Base-by-base conservation (phyloP, 1,140 invertebrate species). In the Chrysoperla carnea region DNA sequence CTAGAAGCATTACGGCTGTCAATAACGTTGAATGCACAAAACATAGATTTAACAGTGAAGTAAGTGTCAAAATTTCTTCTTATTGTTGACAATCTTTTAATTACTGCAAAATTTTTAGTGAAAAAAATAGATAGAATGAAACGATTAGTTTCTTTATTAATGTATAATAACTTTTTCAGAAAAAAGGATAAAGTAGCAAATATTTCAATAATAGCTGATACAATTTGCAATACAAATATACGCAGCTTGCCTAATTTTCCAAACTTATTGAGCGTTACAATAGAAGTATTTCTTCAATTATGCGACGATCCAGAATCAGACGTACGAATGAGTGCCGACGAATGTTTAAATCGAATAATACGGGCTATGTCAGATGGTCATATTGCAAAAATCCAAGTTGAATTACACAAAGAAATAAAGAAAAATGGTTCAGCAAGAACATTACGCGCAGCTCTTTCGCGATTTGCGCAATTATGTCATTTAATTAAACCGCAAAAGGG, bases 321-420 rank as follows among this genome's bases (percentile, higher is more conserved):
- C 63, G 69, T 86, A 27, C 61, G 82, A 46, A 79, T 82, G 64
- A 70, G 77, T 23, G 80, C 81, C 31, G 80, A 84, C 61, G 84
- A 88, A 62, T 81, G 76, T 54, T 61, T 88, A 1, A 85, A 84
- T 55, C 75, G 73, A 63, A 76, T 83, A 43, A 82, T 84, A 50
- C 74, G 78, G 62, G 81, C 84, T 68, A 50, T 53, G 42, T 52
- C 46, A 42, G 50, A 56, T 50, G 72, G 68, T 37, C 75, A 81
- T 56, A 63, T 81, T 15, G 68, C 72, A 11, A 76, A 81, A 59
- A 64, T 88, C 43, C 77, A 81, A 59, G 72, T 84, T 44, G 81
- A 84, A 58, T 60, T 87, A 35, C 84, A 81, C 53, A 79, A 81
- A 58, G 81, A 82, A 62, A 80, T 87, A 29, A 82, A 83, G 57